Percentiles rank a stretch among this genome's conserved stretches.
phyloP scores from a whole-genome alignment of 2,797 vertebrate genomes.

The Dryobates pubescens region DNA sequence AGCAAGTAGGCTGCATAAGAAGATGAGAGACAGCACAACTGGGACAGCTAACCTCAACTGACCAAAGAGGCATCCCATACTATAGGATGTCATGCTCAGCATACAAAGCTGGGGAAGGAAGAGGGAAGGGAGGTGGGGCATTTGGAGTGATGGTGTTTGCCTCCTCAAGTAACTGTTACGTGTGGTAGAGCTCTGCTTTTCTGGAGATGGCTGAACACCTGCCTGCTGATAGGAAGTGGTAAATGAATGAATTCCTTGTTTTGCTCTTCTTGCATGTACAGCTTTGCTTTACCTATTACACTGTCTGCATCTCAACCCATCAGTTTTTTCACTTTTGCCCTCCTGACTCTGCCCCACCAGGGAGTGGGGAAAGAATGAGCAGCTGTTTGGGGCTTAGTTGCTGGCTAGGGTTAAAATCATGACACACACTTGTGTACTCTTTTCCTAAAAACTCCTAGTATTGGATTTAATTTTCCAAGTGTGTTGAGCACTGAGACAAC shows the following conservation, averaged over 20 bases:
- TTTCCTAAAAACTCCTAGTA: neutral
- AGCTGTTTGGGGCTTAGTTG: no score
- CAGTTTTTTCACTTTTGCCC: no score
- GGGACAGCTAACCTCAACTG: neutral
- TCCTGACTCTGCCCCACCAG: no score
- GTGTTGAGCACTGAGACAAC: neutral
- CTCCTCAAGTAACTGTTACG: no score
- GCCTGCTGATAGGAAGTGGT: neutral
- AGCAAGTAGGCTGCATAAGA: neutral
- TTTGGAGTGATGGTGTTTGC: neutral
- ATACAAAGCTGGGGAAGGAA: neutral
- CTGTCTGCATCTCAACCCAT: no score
- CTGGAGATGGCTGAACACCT: no score
- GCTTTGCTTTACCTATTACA: no score
- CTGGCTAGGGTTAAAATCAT: neutral
- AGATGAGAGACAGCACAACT: neutral
- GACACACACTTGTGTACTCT: neutral
- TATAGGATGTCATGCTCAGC: accelerated
- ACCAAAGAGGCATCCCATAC: neutral
- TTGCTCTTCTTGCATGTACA: no score
- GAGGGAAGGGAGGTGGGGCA: neutral
- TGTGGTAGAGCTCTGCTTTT: no score
- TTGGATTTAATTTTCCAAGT: neutral
- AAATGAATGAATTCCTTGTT: no score
- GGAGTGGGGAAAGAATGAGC: no score